A percentile compares a stretch with the other conserved stretches of the same genome.
phyloP scores from a whole-genome alignment of 1,140 invertebrate species.

The Apis dorsata region DNA sequence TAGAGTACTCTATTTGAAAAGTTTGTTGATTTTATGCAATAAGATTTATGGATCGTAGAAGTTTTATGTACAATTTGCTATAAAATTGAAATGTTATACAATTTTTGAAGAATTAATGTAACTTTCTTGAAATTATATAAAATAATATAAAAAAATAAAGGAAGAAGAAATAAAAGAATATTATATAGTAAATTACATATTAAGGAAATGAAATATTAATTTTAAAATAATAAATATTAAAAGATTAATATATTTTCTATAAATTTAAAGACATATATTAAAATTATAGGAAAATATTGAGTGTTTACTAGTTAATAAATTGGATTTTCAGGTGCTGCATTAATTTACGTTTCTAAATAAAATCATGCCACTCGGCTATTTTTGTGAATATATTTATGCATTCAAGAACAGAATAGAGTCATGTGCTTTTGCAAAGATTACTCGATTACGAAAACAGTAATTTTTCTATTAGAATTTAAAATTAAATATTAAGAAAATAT shows the following conservation, averaged over 20 bases:
- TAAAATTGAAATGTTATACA: too few species aligned
- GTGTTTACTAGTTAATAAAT: neutral
- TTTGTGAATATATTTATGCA: neutral
- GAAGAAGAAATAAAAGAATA: too few species aligned
- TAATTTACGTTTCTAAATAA: constrained; percentile 11
- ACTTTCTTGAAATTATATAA: too few species aligned
- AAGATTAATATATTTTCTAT: neutral
- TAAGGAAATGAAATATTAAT: too few species aligned
- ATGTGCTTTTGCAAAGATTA: neutral
- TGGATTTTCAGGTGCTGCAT: neutral
- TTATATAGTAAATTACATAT: too few species aligned
- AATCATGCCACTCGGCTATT: neutral
- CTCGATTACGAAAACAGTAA: neutral
- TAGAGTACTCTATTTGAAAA: neutral
- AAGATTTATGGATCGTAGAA: neutral
- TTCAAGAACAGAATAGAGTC: neutral
- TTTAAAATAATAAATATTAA: neutral
- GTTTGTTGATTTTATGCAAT: neutral
- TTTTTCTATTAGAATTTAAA: neutral
- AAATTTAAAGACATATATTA: neutral
- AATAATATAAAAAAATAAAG: too few species aligned
- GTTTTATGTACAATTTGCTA: neutral
- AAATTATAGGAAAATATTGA: neutral
- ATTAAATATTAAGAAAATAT: neutral
- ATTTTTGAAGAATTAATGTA: too few species aligned